phyloP scores from a whole-genome alignment of 2,113 vertebrate species.

The Bubo scandiacus region DNA sequence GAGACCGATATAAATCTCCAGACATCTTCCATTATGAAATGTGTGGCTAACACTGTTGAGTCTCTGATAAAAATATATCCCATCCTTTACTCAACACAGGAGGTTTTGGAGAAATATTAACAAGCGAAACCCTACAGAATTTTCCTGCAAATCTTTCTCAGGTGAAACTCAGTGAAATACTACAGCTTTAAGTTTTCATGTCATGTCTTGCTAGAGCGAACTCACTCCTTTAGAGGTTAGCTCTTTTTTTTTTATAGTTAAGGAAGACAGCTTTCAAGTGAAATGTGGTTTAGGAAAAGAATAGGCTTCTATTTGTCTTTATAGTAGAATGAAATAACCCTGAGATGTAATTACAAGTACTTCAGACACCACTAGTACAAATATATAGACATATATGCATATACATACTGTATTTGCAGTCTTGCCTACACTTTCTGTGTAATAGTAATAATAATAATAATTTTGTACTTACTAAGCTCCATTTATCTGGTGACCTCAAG shows the following conservation, averaged over 20 bases:
- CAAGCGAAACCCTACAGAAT: neutral
- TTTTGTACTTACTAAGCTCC: neutral
- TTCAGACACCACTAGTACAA: neutral
- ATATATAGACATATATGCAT: neutral
- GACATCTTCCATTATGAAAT: neutral
- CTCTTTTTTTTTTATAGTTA: neutral
- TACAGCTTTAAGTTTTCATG: neutral
- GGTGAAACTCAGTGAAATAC: neutral
- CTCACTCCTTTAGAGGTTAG: neutral
- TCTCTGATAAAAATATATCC: neutral
- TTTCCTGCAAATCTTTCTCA: neutral
- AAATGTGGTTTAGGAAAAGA: neutral
- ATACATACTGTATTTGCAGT: neutral
- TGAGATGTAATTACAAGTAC: neutral
- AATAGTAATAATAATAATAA: neutral
- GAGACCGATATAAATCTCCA: neutral
- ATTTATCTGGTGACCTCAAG: neutral
- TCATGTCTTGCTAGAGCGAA: neutral
- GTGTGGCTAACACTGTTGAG: neutral
- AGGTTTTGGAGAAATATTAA: neutral
- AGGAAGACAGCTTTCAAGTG: neutral
- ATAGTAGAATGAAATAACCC: neutral
- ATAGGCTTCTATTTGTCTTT: neutral
- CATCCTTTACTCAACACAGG: neutral
- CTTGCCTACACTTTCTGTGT: neutral